phyloP scores from a whole-genome alignment of 2,113 vertebrate genomes.

The Misgurnus anguillicaudatus region DNA sequence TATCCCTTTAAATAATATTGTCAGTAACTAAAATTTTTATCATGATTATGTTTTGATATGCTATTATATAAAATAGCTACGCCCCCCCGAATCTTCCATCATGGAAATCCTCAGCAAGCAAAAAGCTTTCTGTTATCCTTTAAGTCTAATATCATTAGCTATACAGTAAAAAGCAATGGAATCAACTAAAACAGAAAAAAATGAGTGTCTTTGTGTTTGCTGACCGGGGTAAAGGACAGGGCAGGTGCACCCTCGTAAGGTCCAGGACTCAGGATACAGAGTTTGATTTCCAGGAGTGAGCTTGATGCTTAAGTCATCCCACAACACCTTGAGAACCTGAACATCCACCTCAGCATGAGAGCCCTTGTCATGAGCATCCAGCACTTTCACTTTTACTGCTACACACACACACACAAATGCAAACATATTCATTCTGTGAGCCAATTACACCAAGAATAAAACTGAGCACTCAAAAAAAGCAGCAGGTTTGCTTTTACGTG shows the following conservation, averaged over 20 bases:
- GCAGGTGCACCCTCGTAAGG: constrained; percentile 92
- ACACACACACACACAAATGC: constrained; percentile 9
- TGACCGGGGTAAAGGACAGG: constrained; percentile 95
- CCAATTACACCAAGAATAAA: neutral
- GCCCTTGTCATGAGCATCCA: constrained; percentile 95
- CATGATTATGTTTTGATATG: neutral
- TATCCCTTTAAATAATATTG: neutral
- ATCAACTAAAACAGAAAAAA: too few species aligned
- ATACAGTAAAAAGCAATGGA: too few species aligned
- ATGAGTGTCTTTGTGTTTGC: constrained; percentile 36
- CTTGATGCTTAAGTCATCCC: constrained; percentile 86
- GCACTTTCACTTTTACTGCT: constrained; percentile 93
- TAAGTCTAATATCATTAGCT: too few species aligned
- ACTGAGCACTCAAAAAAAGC: neutral
- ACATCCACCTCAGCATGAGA: constrained; percentile 96
- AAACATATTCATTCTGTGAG: neutral
- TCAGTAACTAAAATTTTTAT: neutral
- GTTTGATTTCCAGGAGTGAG: constrained; percentile 81
- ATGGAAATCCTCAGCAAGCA: neutral
- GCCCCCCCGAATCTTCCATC: neutral
- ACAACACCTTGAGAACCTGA: constrained; percentile 94
- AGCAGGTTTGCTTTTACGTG: neutral
- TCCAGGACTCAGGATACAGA: constrained; percentile 97
- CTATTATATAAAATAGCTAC: neutral
- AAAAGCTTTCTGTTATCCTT: too few species aligned